These are phyloP conservation scores for Cardiocondyla obscurior DNA, from an alignment of 1,140 invertebrate genomes.

Conservation along the genomic window DNA sequence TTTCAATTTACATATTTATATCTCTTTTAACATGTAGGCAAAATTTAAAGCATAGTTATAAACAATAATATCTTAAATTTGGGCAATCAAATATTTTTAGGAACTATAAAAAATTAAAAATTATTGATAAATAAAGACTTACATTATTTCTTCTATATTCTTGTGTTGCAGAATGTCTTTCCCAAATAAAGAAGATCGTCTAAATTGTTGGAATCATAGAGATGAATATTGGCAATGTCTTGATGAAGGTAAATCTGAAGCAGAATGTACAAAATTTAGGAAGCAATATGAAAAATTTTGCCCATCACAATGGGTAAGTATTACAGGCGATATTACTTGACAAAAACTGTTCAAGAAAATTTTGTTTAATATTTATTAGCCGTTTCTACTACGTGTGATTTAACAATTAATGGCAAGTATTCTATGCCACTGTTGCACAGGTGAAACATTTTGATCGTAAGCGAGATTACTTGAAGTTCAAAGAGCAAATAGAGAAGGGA, in stretches of 20 bases:
- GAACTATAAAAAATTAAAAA: background rate
- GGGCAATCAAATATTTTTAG: background rate
- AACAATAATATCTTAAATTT: no score
- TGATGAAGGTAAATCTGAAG: slow-evolving; percentile 86
- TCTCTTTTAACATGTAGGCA: background rate
- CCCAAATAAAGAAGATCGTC: slow-evolving; percentile 91
- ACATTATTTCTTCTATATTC: background rate
- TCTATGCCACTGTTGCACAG: slow-evolving; percentile 79
- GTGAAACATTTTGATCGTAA: slow-evolving; percentile 97
- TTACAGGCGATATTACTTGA: background rate
- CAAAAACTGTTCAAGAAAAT: background rate
- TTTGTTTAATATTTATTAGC: slow-evolving; percentile 19
- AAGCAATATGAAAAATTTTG: slow-evolving; percentile 93
- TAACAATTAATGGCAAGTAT: slow-evolving; percentile 27
- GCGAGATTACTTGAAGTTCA: slow-evolving; percentile 93
- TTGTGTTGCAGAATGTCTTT: slow-evolving; percentile 89
- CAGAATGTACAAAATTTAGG: slow-evolving; percentile 89
- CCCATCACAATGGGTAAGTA: slow-evolving; percentile 91
- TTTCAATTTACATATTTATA: slow-evolving; percentile 3
- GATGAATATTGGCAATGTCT: slow-evolving; percentile 96
- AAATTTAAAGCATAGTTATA: background rate
- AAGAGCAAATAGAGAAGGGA: slow-evolving; percentile 93
- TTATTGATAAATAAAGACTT: background rate
- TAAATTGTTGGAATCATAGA: slow-evolving; percentile 92
- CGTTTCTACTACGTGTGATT: background rate